Evolutionary conservation across 1,140 invertebrate genomes (phyloP), one percentile per base, ranked within the genome.

Genomic region (Triops cancriformis): DNA sequence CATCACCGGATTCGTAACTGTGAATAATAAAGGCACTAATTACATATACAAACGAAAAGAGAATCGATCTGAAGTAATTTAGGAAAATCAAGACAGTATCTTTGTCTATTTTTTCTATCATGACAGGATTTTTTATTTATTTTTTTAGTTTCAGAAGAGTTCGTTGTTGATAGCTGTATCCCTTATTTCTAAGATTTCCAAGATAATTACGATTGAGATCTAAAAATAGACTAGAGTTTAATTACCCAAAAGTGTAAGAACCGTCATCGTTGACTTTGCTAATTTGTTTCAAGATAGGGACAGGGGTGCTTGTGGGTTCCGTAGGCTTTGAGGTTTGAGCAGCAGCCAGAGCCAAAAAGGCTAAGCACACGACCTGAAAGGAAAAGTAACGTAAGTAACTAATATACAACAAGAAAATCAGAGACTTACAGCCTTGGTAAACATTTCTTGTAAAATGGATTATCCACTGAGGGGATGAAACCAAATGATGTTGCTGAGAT

Each of bases 221-320:
- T n/a, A n/a, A n/a, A n/a, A n/a, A n/a, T n/a, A n/a, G n/a, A n/a
- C n/a, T n/a, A n/a, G n/a, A n/a, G n/a, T n/a, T n/a, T 64, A 64
- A n/a, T 64, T 64, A 64, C 0, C 93, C 93, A 79, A 92, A 93
- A 0, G 92, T 94, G 81, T 94, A 94, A 0, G 91, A 92, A 26
- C 92, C 92, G 83, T 95, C 93, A 51, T 93, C 90, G 82, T 94
- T 94, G 0, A 93, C 86, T 83, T 91, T 88, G 79, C 92, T 89
- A 80, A 94, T 92, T 83, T 93, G 91, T 82, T 93, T 93, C 37
- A 90, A 84, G 80, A 90, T 90, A 11, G 87, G 86, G 14, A 89
- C 88, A 81, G 86, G 86, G n/a, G 81, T 74, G 31, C 31, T 37
- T 85, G 79, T 73, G 28, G 79, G 80, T 72, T 28, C 41, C 26